These are phyloP conservation scores for Noctilio leporinus DNA, from an alignment of 2,113 vertebrate species.

Conservation along the genomic window DNA sequence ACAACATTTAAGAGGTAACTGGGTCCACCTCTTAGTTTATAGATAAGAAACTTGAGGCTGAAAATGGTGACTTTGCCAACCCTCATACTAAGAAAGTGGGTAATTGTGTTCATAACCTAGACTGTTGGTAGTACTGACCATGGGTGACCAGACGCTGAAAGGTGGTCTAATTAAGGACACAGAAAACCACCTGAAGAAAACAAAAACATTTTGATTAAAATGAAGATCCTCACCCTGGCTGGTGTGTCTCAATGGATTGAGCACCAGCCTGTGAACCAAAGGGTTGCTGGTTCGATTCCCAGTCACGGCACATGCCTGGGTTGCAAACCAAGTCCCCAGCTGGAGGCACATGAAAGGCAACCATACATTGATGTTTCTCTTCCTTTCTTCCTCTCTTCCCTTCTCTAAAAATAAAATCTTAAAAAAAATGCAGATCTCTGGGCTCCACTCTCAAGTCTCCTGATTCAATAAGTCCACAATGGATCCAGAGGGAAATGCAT, in stretches of 20 bases:
- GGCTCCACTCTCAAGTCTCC: background rate
- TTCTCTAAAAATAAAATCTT: too few relatives aligned
- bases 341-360: too few relatives aligned
- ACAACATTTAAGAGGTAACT: background rate
- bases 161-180: background rate
- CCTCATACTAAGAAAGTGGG: background rate
- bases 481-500: background rate
- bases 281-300: too few relatives aligned
- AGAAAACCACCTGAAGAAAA: background rate
- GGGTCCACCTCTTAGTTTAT: background rate
- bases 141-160: background rate
- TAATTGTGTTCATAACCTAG: background rate
- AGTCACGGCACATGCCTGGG: too few relatives aligned
- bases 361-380: too few relatives aligned
- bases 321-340: too few relatives aligned
- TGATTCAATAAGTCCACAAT: background rate
- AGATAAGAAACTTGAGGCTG: background rate
- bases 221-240: background rate
- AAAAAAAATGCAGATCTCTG: slow-evolving; percentile 41
- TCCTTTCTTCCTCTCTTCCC: too few relatives aligned
- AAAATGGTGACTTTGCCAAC: background rate
- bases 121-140: background rate
- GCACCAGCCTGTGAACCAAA: too few relatives aligned
- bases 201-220: background rate
- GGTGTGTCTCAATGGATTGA: too few relatives aligned